These are phyloP conservation scores for Rostratula benghalensis DNA, from an alignment of 2,113 vertebrate genomes.

Conservation along the genomic window DNA sequence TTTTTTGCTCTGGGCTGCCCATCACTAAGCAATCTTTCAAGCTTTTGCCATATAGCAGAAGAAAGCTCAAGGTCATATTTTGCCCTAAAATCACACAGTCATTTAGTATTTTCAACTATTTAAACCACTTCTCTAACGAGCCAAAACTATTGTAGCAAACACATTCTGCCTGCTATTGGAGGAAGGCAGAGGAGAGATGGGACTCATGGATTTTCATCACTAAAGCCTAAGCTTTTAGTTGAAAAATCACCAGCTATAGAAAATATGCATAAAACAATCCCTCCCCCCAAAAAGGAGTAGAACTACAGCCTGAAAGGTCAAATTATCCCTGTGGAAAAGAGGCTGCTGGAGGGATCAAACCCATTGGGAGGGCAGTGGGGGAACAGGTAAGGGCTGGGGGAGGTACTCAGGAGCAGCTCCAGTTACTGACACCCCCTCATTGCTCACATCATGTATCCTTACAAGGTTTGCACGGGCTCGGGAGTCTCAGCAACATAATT, in stretches of 20 bases:
- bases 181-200: background rate
- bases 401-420: background rate
- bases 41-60: background rate
- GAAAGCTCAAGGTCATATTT: background rate
- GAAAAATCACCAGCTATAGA: background rate
- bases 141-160: background rate
- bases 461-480: background rate
- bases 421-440: background rate
- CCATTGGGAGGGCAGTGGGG: background rate
- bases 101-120: background rate
- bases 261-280: background rate
- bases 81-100: background rate
- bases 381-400: background rate
- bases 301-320: background rate
- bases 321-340: fast-evolving
- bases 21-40: background rate
- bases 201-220: background rate
- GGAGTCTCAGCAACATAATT: background rate
- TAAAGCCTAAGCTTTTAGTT: background rate
- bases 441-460: fast-evolving
- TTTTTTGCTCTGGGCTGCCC: background rate
- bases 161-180: background rate
- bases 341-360: fast-evolving
- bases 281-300: background rate
- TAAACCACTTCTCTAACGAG: background rate